These are phyloP conservation scores for Poeciliopsis prolifica DNA, from an alignment of 2,113 vertebrate genomes.

Conservation along the genomic window DNA sequence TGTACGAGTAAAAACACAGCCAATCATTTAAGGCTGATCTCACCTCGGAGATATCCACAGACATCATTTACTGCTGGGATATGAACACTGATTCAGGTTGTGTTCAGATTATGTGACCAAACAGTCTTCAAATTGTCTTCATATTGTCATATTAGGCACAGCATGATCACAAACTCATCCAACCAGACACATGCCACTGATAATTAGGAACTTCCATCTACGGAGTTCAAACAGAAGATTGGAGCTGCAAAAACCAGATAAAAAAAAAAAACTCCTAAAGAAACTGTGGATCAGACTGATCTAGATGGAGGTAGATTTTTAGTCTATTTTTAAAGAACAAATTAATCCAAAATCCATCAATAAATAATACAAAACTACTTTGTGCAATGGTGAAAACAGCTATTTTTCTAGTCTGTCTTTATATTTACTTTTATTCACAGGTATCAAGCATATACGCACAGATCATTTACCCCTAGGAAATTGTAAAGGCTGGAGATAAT, in stretches of 20 bases:
- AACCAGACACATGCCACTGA: constrained; percentile 2
- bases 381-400: neutral
- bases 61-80: constrained; percentile 50
- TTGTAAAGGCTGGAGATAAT: neutral
- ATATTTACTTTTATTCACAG: neutral
- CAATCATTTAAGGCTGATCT: constrained; percentile 52
- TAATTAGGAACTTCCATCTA: neutral
- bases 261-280: neutral
- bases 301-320: constrained; percentile 9
- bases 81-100: constrained; percentile 18
- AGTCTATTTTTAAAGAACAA: neutral
- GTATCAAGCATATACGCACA: neutral
- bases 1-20: constrained; percentile 22
- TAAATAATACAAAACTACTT: neutral
- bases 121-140: neutral
- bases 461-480: constrained; percentile 1
- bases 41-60: constrained; percentile 37
- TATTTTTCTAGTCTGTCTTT: constrained; percentile 6
- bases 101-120: constrained; percentile 24
- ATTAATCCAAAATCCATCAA: neutral
- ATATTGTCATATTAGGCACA: constrained; percentile 33
- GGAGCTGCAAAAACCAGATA: constrained; percentile 1
- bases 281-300: constrained; percentile 4
- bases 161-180: constrained; percentile 16
- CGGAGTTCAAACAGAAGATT: constrained; percentile 5